Evolutionary conservation across 1,140 invertebrate genomes (phyloP), one percentile per base, ranked within the genome.

Genomic region (Agrypnia vestita): DNA sequence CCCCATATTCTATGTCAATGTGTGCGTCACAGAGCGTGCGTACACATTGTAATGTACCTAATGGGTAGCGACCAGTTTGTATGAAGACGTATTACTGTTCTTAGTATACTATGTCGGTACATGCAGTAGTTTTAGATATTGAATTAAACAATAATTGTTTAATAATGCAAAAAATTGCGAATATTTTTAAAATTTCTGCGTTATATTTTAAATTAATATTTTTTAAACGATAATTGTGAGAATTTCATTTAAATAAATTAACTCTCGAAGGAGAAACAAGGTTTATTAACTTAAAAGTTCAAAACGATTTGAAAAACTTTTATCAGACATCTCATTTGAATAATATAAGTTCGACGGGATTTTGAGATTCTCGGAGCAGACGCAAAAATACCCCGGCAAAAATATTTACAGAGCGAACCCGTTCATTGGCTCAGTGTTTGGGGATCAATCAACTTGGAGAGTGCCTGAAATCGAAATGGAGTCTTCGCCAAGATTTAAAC

Each of bases 261-360:
- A 8, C 15, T 10, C 17, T 21, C 55, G 9, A 21, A 13, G 25
- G 35, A 64, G 12, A 64, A 25, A 64, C 25, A 43, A 35, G 13
- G 3, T 13, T 35, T 64, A 1, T 12, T 25, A 12, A n/a, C 25
- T 44, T 11, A 12, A n/a, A 64, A 25, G 10, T 12, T 21, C 10
- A 64, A 64, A 13, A 64, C 25, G 35, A 64, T 64, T 64, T 64
- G 6, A 43, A 25, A 64, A 64, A 25, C 61, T 64, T 25, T 64
- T n/a, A 13, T 64, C 61, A 64, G 61, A 64, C n/a, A 35, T 64
- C 61, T 64, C 61, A 64, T 64, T 64, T 43, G 59, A 62, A 62
- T 62, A 62, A 62, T 62, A 64, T 64, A 64, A 64, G 35, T 43
- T 64, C 61, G 35, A 64, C 35, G 35, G 61, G 61, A 64, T 64